phyloP scores from a whole-genome alignment of 2,113 vertebrate genomes.

The Podarcis cretensis region DNA sequence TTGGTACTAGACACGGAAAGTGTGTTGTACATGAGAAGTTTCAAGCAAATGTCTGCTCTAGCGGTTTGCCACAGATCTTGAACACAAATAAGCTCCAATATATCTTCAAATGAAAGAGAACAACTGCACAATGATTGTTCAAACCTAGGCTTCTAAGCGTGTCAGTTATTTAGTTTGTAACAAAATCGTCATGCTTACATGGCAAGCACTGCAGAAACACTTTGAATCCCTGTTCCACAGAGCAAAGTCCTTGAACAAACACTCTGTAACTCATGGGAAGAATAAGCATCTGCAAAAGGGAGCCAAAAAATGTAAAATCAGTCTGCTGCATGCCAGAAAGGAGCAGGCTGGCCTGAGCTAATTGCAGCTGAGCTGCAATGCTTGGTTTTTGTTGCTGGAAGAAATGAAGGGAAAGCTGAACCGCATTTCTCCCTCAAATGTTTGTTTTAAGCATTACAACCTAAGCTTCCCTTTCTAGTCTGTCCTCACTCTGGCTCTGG shows the following conservation, averaged over 20 bases:
- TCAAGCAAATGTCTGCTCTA: slow-evolving; percentile 17
- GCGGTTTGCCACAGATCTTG: neutral
- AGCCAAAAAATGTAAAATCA: neutral
- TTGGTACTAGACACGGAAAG: neutral
- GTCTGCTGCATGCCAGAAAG: neutral
- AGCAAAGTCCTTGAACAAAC: neutral
- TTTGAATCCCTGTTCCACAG: neutral
- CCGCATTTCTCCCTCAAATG: neutral
- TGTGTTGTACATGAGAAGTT: neutral
- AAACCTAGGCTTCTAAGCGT: neutral
- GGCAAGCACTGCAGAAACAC: neutral
- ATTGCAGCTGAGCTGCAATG: neutral
- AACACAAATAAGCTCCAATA: neutral
- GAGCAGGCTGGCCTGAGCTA: neutral
- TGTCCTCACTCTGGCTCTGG: slow-evolving; percentile 8
- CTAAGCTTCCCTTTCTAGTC: neutral
- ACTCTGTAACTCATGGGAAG: neutral
- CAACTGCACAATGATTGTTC: neutral
- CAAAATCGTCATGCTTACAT: neutral
- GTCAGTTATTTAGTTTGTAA: neutral
- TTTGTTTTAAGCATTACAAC: neutral
- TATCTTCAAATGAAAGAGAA: neutral
- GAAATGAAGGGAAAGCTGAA: neutral
- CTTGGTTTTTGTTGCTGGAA: neutral
- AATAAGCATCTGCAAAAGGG: neutral